Conservation (phyloP, 2,797 vertebrate species). For the Sebastes trivittatus region DNA sequence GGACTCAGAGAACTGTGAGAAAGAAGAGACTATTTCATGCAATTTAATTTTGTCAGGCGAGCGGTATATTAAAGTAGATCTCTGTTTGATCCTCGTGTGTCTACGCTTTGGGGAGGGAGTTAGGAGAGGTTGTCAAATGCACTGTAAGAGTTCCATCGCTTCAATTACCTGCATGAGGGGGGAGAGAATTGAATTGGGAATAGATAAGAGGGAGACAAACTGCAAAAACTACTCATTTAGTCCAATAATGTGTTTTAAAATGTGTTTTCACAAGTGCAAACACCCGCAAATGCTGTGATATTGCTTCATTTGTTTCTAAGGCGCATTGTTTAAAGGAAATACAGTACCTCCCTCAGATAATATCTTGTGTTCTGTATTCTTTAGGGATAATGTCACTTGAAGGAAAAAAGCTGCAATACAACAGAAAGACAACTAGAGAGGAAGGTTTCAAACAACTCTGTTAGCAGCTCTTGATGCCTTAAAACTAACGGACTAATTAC, state of each 20-base stretch:
- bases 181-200: background rate
- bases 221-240: background rate
- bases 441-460: background rate
- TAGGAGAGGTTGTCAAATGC: slow-evolving; percentile 9
- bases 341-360: no score
- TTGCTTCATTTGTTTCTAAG: background rate
- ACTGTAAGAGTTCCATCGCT: slow-evolving; percentile 8
- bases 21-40: slow-evolving; percentile 1
- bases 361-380: background rate
- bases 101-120: background rate
- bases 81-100: background rate
- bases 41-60: slow-evolving; percentile 27
- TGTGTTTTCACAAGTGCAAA: background rate
- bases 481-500: background rate
- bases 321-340: background rate
- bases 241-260: background rate
- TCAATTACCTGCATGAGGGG: background rate
- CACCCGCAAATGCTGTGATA: background rate
- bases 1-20: background rate
- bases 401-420: background rate
- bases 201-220: background rate
- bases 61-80: slow-evolving; percentile 7
- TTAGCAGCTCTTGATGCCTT: background rate
- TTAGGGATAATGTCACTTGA: background rate
- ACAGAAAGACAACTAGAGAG: background rate